phyloP scores from a whole-genome alignment of 2,888 invertebrate species.

The Acrobasis suavella region DNA sequence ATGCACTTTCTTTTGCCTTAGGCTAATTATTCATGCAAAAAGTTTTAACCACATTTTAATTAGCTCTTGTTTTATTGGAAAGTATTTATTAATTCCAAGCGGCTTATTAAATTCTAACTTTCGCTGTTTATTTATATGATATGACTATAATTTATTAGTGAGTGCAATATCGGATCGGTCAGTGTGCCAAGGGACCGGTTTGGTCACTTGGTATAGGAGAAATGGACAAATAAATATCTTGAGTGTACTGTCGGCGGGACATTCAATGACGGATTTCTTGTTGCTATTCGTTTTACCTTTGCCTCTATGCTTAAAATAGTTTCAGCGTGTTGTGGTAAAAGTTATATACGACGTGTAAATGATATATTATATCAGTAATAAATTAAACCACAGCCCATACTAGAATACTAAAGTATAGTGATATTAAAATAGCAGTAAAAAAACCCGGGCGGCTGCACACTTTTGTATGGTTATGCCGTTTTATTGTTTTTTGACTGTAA shows the following conservation, averaged over 20 bases:
- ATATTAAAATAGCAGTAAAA: too few relatives aligned
- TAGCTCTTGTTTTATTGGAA: constrained; percentile 4
- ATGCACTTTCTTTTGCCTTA: not conserved
- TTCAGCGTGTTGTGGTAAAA: not conserved
- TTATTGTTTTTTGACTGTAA: too few relatives aligned
- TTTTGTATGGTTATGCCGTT: too few relatives aligned
- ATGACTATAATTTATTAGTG: not conserved
- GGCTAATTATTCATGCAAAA: constrained; percentile 10
- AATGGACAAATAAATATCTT: constrained; percentile 11
- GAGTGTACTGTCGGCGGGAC: not conserved
- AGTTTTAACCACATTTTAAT: not conserved
- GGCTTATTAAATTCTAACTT: constrained; percentile 7
- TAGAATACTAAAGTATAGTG: too few relatives aligned
- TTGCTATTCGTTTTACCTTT: not conserved
- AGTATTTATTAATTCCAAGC: constrained; percentile 11
- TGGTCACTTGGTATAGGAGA: constrained; percentile 17
- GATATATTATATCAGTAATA: too few relatives aligned
- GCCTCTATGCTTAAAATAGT: too few relatives aligned
- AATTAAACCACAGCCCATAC: too few relatives aligned
- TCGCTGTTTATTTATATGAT: constrained; percentile 10
- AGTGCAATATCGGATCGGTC: constrained; percentile 26
- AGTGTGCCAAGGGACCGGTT: constrained; percentile 29
- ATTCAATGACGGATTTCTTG: not conserved
- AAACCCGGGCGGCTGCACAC: too few relatives aligned
- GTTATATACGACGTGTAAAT: not conserved